These are phyloP conservation scores for Ctenomys sociabilis DNA, from an alignment of 2,113 vertebrate genomes.

Conservation along the genomic window DNA sequence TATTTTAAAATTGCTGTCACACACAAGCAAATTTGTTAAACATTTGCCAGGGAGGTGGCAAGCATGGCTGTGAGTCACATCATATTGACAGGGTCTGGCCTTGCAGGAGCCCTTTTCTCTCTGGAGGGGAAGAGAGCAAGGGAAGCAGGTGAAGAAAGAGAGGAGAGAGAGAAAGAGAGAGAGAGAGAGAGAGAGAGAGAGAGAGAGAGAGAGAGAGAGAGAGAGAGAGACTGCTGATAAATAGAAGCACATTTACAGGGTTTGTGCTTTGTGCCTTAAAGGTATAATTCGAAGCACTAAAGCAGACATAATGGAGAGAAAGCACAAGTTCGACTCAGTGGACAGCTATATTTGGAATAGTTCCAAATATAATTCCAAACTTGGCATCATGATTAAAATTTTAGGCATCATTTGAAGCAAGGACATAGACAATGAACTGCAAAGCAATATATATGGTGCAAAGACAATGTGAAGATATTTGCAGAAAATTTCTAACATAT, in stretches of 20 bases:
- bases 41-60: constrained; percentile 55
- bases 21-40: constrained; percentile 76
- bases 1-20: constrained; percentile 79
- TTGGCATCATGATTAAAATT: background rate
- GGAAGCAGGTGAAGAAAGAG: background rate
- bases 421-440: background rate
- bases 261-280: background rate
- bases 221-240: background rate
- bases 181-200: background rate
- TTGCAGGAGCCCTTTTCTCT: background rate
- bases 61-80: constrained; percentile 39
- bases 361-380: background rate
- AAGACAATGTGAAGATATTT: background rate
- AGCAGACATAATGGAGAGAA: background rate
- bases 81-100: constrained; percentile 52
- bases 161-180: background rate
- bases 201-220: background rate
- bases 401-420: background rate
- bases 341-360: background rate
- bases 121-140: background rate
- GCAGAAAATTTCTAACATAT: background rate
- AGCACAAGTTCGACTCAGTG: background rate
- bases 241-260: background rate
- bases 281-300: background rate
- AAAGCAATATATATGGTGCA: background rate